Base-by-base conservation (phyloP, 1,140 invertebrate species). In the Sitodiplosis mosellana region DNA sequence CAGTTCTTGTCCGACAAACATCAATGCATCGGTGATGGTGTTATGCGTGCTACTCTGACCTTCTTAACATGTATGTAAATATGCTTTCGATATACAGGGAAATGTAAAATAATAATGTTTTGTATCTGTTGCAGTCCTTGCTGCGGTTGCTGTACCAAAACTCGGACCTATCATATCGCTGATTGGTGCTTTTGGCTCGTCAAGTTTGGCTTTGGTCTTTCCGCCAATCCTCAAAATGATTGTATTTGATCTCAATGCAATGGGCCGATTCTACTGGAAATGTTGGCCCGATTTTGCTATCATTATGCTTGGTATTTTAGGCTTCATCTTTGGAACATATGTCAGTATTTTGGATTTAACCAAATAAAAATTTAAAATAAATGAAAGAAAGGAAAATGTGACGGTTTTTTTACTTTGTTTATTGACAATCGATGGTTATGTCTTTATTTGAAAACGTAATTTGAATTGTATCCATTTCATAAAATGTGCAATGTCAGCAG, bases 151-250 rank as follows among this genome's bases (percentile, higher is more conserved):
- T 27, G 83, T 94, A 57, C 87, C 88, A 7, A 83, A 91, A 63
- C 67, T 95, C 48, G 86, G 87, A 46, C 73, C 86, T 19, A 80
- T 94, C 37, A 95, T 95, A 44, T 88, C 88, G 0, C 68, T 93
- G 22, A 86, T 94, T 20, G 91, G 91, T 7, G 87, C 91, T 11
- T 76, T 93, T 37, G 86, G 83, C 59, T 89, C 87, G 57, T 88
- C 85, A 11, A 79, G 85, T 1, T 69, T 94, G 47, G 88, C 90
- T 0, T 69, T 94, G 1, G 88, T 95, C 52, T 87, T 93, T 54
- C 91, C 91, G 44, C 87, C 90, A 1, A 65, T 91, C 14, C 83
- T 95, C 48, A 86, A 95, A 61, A 79, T 91, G n/a, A 71, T 91
- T 21, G 83, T 80, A 2, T 80, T 79, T 55, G 83, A 77, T 73